These are phyloP conservation scores for Trichopria drosophilae DNA, from an alignment of 2,888 invertebrate genomes.

Conservation along the genomic window DNA sequence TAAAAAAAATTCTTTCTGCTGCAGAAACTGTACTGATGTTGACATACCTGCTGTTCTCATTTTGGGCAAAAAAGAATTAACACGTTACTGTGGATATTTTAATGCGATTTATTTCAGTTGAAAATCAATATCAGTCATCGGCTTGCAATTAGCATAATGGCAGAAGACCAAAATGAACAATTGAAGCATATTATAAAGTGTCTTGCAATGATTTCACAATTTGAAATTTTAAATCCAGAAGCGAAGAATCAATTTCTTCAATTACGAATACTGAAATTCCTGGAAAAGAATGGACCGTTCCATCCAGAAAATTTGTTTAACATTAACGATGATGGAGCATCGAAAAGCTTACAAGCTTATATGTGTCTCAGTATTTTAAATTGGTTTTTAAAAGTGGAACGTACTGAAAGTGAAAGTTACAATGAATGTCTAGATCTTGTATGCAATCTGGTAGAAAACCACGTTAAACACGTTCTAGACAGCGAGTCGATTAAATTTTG, in stretches of 20 bases:
- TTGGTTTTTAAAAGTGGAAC: conserved; percentile 38
- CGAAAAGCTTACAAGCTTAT: conserved; percentile 49
- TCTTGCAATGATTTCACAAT: conserved; percentile 41
- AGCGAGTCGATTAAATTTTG: conserved; percentile 41
- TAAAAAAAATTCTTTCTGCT: too few relatives aligned
- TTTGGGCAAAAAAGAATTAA: too few relatives aligned
- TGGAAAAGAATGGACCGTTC: too few relatives aligned
- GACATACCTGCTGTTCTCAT: too few relatives aligned
- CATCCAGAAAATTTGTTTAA: conserved; percentile 42
- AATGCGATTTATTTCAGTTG: conserved; percentile 33
- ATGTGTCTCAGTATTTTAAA: conserved; percentile 46
- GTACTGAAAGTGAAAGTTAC: conserved; percentile 15
- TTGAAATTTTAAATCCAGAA: too few relatives aligned
- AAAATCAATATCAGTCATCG: conserved; percentile 43
- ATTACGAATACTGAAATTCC: too few relatives aligned
- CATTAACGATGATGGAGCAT: conserved; percentile 30
- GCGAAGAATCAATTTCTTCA: too few relatives aligned
- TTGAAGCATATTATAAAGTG: conserved; percentile 43
- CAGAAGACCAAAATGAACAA: conserved; percentile 33
- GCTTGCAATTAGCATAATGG: conserved; percentile 43
- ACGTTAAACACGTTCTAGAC: conserved; percentile 43
- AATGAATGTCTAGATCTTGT: conserved; percentile 26
- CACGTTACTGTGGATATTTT: background rate
- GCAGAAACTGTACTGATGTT: too few relatives aligned
- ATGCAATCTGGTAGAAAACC: conserved; percentile 36